Evolutionary conservation across 2,113 vertebrate genomes (phyloP).

Genomic region (Pelusios castaneus): DNA sequence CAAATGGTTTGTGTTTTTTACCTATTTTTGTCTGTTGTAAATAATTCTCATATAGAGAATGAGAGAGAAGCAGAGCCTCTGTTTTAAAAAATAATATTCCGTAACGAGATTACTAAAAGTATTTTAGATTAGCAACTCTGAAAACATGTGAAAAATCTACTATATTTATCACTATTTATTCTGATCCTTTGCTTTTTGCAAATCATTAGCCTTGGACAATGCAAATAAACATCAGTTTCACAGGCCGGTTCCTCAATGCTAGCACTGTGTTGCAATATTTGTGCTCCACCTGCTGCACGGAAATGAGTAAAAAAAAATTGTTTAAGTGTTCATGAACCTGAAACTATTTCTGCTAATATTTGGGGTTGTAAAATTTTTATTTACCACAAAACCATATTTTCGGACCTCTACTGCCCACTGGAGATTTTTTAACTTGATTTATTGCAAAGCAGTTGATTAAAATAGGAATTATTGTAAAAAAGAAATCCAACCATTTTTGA

Average conservation of each 20-base stretch:
- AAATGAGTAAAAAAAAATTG: background rate
- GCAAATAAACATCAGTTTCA: background rate
- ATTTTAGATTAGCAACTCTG: slow-evolving; percentile 19
- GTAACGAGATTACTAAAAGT: background rate
- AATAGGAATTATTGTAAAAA: background rate
- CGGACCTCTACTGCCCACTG: background rate
- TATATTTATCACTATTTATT: slow-evolving; percentile 29
- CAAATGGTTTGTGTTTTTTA: background rate
- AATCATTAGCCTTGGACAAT: background rate
- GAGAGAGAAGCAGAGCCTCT: background rate
- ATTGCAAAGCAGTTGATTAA: background rate
- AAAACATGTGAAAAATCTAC: slow-evolving; percentile 25
- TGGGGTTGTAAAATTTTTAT: background rate
- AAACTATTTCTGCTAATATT: background rate
- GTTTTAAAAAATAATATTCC: background rate
- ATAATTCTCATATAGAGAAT: background rate
- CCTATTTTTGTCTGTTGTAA: background rate
- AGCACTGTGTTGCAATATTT: background rate
- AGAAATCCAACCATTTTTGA: background rate
- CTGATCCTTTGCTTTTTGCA: background rate
- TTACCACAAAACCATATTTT: background rate
- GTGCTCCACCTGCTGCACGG: background rate
- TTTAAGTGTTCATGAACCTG: background rate
- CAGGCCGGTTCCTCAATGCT: background rate
- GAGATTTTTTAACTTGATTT: slow-evolving; percentile 13